Evolutionary conservation across 2,113 vertebrate species (phyloP), one percentile per base, ranked within the genome.

Genomic region (Bagarius yarrelli): DNA sequence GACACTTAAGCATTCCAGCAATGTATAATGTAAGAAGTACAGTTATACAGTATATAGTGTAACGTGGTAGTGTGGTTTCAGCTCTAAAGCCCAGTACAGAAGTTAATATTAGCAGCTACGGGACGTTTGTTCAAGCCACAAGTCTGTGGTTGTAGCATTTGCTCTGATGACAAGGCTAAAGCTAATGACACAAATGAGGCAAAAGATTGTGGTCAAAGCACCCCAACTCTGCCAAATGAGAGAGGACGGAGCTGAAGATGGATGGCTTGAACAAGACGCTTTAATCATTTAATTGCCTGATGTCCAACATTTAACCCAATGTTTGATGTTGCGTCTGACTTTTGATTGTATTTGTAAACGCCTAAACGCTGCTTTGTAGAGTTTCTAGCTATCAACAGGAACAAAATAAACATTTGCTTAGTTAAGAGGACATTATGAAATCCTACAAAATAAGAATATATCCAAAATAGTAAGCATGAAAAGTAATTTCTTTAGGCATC

Each of bases 341-440:
- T 82, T 59, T 59, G 14, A n/a, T 56, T 66, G 79, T 55, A 32
- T 75, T 79, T 80, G 50, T 52, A 79, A 66, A 69, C 57, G 74
- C 79, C 16, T 5, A 81, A 83, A 61, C 79, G 50, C 73, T 44
- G 55, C 53, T 76, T 81, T 83, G 78, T 71, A 34, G 21, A 81
- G 64, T 56, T 70, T 75, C 61, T 81, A 63, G 76, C 75, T 79
- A 34, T 70, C 66, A 77, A 73, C 64, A 76, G 61, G 53, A 81
- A 55, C 21, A 55, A 44, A 30, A 57, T 15, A 27, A 72, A 73
- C 67, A 73, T 71, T 66, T 52, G 34, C 59, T 85, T 61, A 16
- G 25, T 32, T 85, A 73, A 76, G 74, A 76, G 53, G 53, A 36
- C 27, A 27, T 82, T 60, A 77, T 83, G 55, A 75, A 73, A 25